A percentile compares a stretch with the other conserved stretches of the same genome.
Evolutionary conservation across 2,888 invertebrate genomes (phyloP).

Genomic region (Polymixis lichenea): DNA sequence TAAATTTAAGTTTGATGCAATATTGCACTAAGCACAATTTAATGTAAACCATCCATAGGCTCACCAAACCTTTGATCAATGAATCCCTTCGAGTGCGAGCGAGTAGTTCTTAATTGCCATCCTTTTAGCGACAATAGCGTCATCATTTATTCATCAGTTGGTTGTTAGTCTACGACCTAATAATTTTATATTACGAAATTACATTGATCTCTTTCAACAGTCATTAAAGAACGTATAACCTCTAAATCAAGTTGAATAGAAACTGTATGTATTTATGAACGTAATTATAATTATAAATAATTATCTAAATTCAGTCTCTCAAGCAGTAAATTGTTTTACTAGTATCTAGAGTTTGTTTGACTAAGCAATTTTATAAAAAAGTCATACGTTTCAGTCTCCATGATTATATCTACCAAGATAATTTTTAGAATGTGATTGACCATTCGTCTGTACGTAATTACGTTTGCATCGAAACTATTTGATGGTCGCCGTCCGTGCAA

Average conservation of each 20-base stretch:
- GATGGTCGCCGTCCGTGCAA: constrained; percentile 50
- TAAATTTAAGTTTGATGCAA: background rate
- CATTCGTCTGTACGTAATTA: constrained; percentile 47
- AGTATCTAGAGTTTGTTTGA: constrained; percentile 32
- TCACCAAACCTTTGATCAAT: background rate
- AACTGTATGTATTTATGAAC: constrained; percentile 22
- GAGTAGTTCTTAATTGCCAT: background rate
- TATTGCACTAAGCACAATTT: background rate
- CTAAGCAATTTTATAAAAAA: constrained; percentile 32
- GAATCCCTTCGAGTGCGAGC: background rate
- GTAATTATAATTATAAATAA: constrained; percentile 39
- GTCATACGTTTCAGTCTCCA: constrained; percentile 14
- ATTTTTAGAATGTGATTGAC: constrained; percentile 43
- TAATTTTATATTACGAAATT: constrained; percentile 41
- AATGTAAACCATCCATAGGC: background rate
- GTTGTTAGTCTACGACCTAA: background rate
- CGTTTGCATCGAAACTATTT: constrained; percentile 46
- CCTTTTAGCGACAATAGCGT: background rate
- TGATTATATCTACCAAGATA: constrained; percentile 41
- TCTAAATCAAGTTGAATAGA: constrained; percentile 46
- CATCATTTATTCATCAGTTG: background rate
- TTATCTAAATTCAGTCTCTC: constrained; percentile 44
- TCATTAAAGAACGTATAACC: constrained; percentile 56
- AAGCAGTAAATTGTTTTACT: constrained; percentile 37
- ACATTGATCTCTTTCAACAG: constrained; percentile 50